phyloP scores from a whole-genome alignment of 2,797 vertebrate genomes.

The Dryobates pubescens region DNA sequence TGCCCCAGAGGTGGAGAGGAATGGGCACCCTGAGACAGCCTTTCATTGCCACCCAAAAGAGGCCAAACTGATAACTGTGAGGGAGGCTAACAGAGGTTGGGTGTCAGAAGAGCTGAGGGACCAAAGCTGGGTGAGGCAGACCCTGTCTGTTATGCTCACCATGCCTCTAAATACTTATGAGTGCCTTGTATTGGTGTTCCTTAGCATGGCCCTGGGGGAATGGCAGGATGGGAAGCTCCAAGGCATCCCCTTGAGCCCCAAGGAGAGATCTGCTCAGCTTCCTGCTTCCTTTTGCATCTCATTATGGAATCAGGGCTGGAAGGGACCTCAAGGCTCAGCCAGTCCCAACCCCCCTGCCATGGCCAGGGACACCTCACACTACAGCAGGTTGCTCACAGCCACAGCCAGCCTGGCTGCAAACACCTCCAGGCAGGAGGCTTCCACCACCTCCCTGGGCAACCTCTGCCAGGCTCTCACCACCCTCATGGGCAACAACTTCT shows the following conservation, averaged over 20 bases:
- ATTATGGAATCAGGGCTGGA: no score
- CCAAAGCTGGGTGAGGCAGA: not conserved
- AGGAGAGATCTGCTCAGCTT: no score
- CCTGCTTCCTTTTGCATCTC: not conserved
- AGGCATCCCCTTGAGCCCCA: not conserved
- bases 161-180: not conserved
- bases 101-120: not conserved
- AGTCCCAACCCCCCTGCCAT: no score
- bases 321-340: no score
- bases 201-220: not conserved
- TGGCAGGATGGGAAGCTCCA: fast-evolving
- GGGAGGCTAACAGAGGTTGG: not conserved
- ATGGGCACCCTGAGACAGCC: not conserved
- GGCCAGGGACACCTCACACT: no score
- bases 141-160: not conserved
- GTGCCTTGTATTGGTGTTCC: not conserved
- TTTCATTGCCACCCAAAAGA: not conserved
- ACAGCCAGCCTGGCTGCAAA: no score
- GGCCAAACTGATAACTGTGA: not conserved
- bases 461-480: no score
- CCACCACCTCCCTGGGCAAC: no score
- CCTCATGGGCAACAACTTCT: no score
- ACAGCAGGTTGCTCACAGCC: no score
- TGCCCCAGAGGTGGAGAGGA: not conserved
- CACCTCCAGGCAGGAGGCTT: no score